phyloP scores from a whole-genome alignment of 2,888 invertebrate species.

The Ceraclea dissimilis region DNA sequence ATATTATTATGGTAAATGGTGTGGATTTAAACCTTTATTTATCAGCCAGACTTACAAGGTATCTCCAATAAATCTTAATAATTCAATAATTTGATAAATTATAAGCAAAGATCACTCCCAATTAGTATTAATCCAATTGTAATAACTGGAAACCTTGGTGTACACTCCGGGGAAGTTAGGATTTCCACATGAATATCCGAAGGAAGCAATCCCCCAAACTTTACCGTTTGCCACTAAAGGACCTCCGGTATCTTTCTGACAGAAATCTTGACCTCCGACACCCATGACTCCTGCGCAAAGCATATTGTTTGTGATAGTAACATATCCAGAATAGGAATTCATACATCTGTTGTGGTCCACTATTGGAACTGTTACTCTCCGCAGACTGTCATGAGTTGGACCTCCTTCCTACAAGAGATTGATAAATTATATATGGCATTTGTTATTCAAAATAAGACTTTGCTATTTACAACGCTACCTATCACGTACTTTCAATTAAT shows the following conservation, averaged over 20 bases:
- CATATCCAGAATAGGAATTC: neutral
- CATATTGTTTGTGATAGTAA: constrained; percentile 36
- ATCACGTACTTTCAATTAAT: too few species aligned
- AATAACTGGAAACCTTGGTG: neutral
- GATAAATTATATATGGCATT: too few species aligned
- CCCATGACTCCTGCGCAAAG: constrained; percentile 37
- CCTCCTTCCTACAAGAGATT: neutral
- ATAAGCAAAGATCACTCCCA: too few species aligned
- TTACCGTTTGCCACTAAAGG: constrained; percentile 42
- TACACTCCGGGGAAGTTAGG: constrained; percentile 21
- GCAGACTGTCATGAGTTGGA: neutral
- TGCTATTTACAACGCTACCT: too few species aligned
- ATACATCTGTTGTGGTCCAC: neutral
- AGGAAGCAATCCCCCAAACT: constrained; percentile 50
- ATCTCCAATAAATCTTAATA: too few species aligned
- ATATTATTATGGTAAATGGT: too few species aligned
- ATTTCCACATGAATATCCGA: constrained; percentile 51
- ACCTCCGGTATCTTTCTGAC: constrained; percentile 53
- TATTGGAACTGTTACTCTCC: neutral
- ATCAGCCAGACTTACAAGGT: too few species aligned
- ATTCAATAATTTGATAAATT: neutral
- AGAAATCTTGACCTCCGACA: constrained; percentile 39
- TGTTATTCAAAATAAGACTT: too few species aligned
- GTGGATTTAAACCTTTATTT: too few species aligned
- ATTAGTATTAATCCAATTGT: neutral